phyloP scores from a whole-genome alignment of 2,797 vertebrate genomes.

The Coregonus suidteri region DNA sequence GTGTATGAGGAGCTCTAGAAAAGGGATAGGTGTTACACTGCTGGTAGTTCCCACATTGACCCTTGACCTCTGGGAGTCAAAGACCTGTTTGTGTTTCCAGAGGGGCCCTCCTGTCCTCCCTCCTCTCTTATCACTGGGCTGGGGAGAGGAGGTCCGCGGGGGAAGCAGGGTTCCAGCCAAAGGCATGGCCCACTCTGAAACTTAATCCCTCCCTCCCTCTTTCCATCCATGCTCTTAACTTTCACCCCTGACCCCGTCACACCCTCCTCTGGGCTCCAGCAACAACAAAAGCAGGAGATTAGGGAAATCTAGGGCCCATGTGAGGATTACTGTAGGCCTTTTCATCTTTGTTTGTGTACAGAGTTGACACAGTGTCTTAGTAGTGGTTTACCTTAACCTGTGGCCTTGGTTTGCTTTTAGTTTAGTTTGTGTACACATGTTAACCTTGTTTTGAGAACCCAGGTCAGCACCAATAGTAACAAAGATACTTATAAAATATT shows the following conservation, averaged over 20 bases:
- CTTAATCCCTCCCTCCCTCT: constrained; percentile 26
- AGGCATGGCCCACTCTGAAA: neutral
- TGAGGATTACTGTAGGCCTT: constrained; percentile 55
- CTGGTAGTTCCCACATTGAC: constrained; percentile 59
- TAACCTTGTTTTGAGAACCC: constrained; percentile 56
- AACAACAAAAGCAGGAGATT: constrained; percentile 73
- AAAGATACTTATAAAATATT: constrained; percentile 3
- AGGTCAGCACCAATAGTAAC: constrained; percentile 34
- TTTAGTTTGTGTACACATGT: constrained; percentile 62
- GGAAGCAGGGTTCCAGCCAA: neutral
- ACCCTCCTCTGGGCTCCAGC: constrained; percentile 68
- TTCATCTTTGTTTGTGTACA: constrained; percentile 46
- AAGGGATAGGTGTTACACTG: constrained; percentile 41
- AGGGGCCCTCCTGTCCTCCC: constrained; percentile 30
- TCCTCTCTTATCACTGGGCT: constrained; percentile 60
- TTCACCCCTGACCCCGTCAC: constrained; percentile 78
- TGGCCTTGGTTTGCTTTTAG: constrained; percentile 62
- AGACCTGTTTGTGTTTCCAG: constrained; percentile 66
- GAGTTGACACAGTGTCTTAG: constrained; percentile 67
- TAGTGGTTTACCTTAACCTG: constrained; percentile 64
- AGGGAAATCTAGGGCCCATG: constrained; percentile 68
- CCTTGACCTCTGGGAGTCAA: constrained; percentile 54
- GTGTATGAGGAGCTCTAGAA: constrained; percentile 20
- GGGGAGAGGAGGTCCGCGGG: neutral
- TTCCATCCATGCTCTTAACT: constrained; percentile 72